Evolutionary conservation across 2,797 vertebrate species (phyloP).

Genomic region (Tadarida brasiliensis): DNA sequence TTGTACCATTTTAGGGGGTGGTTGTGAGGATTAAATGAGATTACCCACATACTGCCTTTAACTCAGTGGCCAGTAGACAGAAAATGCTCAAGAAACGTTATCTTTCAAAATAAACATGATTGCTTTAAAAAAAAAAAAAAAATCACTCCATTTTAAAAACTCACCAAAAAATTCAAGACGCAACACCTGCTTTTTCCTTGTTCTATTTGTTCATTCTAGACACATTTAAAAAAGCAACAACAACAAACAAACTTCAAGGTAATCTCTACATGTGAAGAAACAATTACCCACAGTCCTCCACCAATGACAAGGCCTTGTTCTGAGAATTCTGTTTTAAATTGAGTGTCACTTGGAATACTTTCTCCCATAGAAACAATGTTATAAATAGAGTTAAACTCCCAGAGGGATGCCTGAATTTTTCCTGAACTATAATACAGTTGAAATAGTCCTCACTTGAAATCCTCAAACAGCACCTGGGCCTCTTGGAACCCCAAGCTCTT

Average conservation of each 20-base stretch:
- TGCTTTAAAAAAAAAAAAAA: neutral
- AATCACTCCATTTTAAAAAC: slow-evolving; percentile 23
- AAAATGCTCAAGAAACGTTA: neutral
- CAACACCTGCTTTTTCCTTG: neutral
- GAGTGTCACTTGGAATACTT: slow-evolving; percentile 15
- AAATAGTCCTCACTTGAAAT: slow-evolving; percentile 24
- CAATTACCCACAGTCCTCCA: neutral
- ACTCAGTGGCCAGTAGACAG: neutral
- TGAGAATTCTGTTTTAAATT: slow-evolving; percentile 1
- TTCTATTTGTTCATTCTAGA: slow-evolving; percentile 31
- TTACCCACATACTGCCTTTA: neutral
- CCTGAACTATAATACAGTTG: slow-evolving; percentile 2
- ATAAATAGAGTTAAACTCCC: slow-evolving; percentile 70
- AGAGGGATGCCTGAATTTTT: slow-evolving; percentile 33
- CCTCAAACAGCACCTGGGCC: neutral
- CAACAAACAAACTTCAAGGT: neutral
- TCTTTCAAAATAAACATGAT: slow-evolving; percentile 20
- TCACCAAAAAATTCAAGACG: neutral
- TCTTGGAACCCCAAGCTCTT: neutral
- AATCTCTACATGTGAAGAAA: slow-evolving; percentile 58
- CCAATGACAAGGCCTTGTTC: neutral
- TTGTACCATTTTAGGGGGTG: neutral
- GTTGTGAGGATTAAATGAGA: neutral
- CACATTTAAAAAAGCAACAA: neutral
- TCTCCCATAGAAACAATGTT: slow-evolving; percentile 66